Evolutionary conservation across 2,888 invertebrate genomes (phyloP), one percentile per base, ranked within the genome.

Genomic region (Hyppa rectilinea): DNA sequence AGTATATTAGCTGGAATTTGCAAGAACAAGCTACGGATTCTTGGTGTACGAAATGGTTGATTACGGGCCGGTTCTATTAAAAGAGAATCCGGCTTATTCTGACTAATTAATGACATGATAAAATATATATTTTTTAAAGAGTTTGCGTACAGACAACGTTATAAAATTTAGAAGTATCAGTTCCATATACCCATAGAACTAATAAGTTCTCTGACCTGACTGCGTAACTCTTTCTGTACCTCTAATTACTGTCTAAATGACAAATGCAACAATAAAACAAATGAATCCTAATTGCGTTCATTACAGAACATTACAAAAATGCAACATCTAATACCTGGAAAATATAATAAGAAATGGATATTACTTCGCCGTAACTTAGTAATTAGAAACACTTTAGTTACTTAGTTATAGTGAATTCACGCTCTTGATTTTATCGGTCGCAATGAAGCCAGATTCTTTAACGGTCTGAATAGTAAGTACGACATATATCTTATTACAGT

Each of bases 391-490:
- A 65, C 38, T 50, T 65, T 66, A 68, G 49, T 59, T 65, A 40
- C 60, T 67, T 64, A 58, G 65, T 40, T 60, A 50, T 60, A 60
- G 52, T n/a, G 31, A 76, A 78, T 78, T 77, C 75, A 75, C 80
- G 76, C 71, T 75, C 45, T 73, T 84, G 74, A 71, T 78, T 71
- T 69, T 78, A 75, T 84, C 75, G 69, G 74, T 79, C 80, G 45
- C 56, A 75, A 71, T 64, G 59, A 68, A 78, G 65, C 49, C 53
- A 63, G 67, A 70, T 73, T 73, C 69, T 64, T 71, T 79, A 75
- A 79, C 84, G 84, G 74, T 84, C 82, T 84, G 63, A 72, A 79
- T 82, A 66, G 67, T 63, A 80, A 66, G 62, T 68, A 72, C 56
- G 63, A 68, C 61, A 76, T 56, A 68, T 78, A 70, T 81, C 78